Base-by-base conservation (phyloP, 2,797 vertebrate genomes). In the Tokudaia muenninki region DNA sequence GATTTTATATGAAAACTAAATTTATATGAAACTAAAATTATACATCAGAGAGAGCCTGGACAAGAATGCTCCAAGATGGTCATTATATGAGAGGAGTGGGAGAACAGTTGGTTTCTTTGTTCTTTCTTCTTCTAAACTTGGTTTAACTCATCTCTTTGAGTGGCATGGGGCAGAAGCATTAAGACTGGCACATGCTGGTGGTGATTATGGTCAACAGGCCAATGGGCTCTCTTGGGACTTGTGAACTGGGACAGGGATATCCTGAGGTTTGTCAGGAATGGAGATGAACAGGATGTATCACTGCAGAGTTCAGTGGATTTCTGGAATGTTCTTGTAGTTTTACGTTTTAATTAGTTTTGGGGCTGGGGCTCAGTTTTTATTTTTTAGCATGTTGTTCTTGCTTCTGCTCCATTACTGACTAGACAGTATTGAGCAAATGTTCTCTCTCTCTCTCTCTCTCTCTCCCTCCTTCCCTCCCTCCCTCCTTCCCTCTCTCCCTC, bases 1-100 rank as follows among this genome's bases (percentile, higher is more conserved):
- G 74, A 52, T 89, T 79, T 91, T 89, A 75, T 87, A 12, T 87
- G 78, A 87, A 94, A 94, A 72, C 70, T 72, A 93, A 95, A 92
- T 87, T 88, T 75, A 52, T 37, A 44, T 72, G n/a, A 61, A 94
- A 65, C 70, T 72, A 93, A 95, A 92, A 89, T 88, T 79, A 47
- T 34, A 55, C 4, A 55, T 72, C 65, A 88, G 79, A 96, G 79
- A 96, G 89, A 65, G n/a, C 82, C 50, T 47, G 11, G 52, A 16
- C 21, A 80, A 52, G 4, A 87, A 79, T 77, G 41, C 24, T 44
- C 37, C 9, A 14, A 75, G 77, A 77, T 72, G 70, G 82, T 91
- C 16, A n/a, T 65, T 95, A 4, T 29, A 55, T 37, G 14, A 29
- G 55, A 94, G 6, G 29, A 41, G 26, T 72, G 63, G 91, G 74